Percentiles rank a stretch among this genome's conserved stretches.
phyloP scores from a whole-genome alignment of 2,888 invertebrate genomes.

The Amiota communis region DNA sequence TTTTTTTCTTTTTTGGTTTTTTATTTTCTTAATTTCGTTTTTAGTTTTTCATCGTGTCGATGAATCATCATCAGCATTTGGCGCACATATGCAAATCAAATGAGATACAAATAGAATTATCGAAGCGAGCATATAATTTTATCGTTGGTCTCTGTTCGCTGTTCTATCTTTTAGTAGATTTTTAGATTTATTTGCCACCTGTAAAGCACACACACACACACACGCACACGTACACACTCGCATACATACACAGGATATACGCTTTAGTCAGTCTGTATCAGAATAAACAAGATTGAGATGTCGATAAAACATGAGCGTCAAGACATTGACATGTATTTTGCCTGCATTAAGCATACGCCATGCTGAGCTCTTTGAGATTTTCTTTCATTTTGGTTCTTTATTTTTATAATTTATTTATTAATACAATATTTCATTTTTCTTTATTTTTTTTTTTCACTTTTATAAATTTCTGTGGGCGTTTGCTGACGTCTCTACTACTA shows the following conservation, averaged over 20 bases:
- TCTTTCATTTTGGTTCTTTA: background rate
- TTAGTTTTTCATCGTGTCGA: conserved; percentile 5
- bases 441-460: conserved; percentile 1
- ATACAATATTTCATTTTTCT: conserved; percentile 33
- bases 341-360: conserved; percentile 26
- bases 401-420: conserved; percentile 31
- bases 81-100: conserved; percentile 13
- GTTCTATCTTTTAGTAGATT: conserved; percentile 48
- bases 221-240: conserved; percentile 10
- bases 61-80: conserved; percentile 24
- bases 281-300: no score
- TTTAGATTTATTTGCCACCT: conserved; percentile 65
- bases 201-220: conserved; percentile 50
- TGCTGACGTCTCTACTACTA: conserved; percentile 55
- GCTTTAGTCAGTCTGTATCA: no score
- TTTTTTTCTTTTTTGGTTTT: conserved; percentile 1
- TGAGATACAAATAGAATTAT: background rate
- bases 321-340: conserved; percentile 63
- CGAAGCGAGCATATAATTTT: conserved; percentile 27
- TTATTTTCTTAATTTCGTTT: background rate
- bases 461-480: conserved; percentile 43
- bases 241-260: conserved; percentile 15
- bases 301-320: conserved; percentile 33
- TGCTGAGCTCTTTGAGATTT: background rate
- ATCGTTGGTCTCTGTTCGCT: no score